Percentiles rank a stretch among this genome's conserved stretches.
Evolutionary conservation across 2,797 vertebrate genomes (phyloP).

Genomic region (Falco peregrinus): DNA sequence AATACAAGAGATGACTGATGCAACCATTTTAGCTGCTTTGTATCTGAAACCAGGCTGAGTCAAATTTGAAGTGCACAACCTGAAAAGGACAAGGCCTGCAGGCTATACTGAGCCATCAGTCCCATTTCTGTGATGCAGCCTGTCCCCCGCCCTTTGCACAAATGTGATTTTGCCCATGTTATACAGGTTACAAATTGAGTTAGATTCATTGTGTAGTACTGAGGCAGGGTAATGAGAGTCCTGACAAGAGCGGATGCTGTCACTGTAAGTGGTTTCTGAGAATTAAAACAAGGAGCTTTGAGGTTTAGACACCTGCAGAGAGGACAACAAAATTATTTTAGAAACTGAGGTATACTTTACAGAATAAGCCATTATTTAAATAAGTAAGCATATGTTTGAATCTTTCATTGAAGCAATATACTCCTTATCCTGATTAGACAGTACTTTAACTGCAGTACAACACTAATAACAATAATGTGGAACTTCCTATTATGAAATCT

Average conservation of each 20-base stretch:
- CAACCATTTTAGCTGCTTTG: not conserved
- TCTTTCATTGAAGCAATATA: not conserved
- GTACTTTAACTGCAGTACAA: not conserved
- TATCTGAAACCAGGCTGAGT: not conserved
- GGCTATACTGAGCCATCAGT: conserved; percentile 40
- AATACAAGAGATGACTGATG: not conserved
- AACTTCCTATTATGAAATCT: not conserved
- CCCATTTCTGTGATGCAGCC: conserved; percentile 24
- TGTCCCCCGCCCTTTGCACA: not conserved
- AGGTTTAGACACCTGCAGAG: conserved; percentile 1
- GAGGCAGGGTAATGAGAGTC: conserved; percentile 23
- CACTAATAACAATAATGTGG: not conserved
- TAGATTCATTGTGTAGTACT: conserved; percentile 38
- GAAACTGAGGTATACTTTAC: not conserved
- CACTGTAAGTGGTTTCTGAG: conserved; percentile 47
- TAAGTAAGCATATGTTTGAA: not conserved
- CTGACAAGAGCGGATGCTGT: conserved; percentile 42
- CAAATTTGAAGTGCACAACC: not conserved
- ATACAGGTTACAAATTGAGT: conserved; percentile 68
- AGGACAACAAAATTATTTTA: not conserved
- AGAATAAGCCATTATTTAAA: not conserved
- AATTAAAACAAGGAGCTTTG: conserved; percentile 59
- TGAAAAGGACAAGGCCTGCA: not conserved
- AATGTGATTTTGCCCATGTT: conserved; percentile 71
- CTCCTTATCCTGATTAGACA: not conserved